Evolutionary conservation across 2,888 invertebrate genomes (phyloP).

Genomic region (Thecophora atra): DNA sequence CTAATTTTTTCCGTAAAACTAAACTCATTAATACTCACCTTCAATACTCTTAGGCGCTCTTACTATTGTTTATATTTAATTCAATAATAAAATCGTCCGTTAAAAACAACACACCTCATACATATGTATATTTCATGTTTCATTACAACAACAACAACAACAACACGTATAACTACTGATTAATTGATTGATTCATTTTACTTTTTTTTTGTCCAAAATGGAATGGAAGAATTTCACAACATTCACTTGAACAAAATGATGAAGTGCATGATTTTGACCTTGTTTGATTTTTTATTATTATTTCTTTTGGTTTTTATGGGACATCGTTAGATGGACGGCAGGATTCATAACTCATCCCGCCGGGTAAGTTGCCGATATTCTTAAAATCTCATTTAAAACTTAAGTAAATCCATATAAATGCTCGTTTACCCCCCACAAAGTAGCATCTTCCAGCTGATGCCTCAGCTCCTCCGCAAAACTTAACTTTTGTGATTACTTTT

Average conservation of each 20-base stretch:
- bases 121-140: neutral
- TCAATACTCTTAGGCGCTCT: neutral
- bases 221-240: slow-evolving; percentile 17
- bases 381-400: slow-evolving; percentile 23
- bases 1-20: slow-evolving; percentile 1
- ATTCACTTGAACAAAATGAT: slow-evolving; percentile 35
- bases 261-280: slow-evolving; percentile 65
- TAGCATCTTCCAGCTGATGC: slow-evolving; percentile 1
- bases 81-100: neutral
- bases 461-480: neutral
- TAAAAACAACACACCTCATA: neutral
- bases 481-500: neutral
- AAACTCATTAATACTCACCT: neutral
- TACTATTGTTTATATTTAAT: slow-evolving; percentile 5
- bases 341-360: slow-evolving; percentile 67
- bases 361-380: slow-evolving; percentile 62
- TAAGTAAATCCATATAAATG: slow-evolving; percentile 24
- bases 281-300: slow-evolving; percentile 64
- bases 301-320: slow-evolving; percentile 67
- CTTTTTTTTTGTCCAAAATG: slow-evolving; percentile 12
- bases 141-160: neutral
- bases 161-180: neutral
- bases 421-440: neutral
- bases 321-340: slow-evolving; percentile 68
- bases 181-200: slow-evolving; percentile 23